These are phyloP conservation scores for Heliothis peltigera DNA, from an alignment of 2,888 invertebrate species.

Conservation along the genomic window DNA sequence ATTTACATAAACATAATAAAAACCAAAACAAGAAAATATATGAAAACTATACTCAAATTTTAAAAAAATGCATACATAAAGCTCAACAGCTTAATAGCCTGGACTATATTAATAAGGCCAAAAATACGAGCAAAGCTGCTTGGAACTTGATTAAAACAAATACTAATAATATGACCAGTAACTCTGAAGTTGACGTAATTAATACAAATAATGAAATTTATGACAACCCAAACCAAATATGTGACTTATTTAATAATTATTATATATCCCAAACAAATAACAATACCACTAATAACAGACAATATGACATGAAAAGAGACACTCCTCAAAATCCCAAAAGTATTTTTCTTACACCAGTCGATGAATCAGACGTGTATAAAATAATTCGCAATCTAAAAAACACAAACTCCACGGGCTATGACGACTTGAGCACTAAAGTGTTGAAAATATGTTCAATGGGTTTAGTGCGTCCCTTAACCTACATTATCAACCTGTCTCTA, in stretches of 20 bases:
- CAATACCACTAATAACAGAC: neutral
- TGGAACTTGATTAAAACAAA: conserved; percentile 16
- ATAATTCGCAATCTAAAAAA: conserved; percentile 12
- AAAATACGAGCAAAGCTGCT: conserved; percentile 19
- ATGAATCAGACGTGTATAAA: conserved; percentile 1
- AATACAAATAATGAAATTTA: neutral
- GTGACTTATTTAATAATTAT: conserved; percentile 17
- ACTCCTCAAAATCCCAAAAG: conserved; percentile 12
- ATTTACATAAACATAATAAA: conserved; percentile 8
- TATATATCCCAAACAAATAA: conserved; percentile 11
- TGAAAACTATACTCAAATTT: conserved; percentile 5
- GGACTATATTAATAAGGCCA: conserved; percentile 14
- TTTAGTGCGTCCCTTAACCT: neutral
- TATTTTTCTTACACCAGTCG: conserved; percentile 7
- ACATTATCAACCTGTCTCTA: too few relatives aligned
- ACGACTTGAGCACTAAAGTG: conserved; percentile 3
- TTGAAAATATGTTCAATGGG: neutral
- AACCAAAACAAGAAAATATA: conserved; percentile 17
- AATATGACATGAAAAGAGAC: neutral
- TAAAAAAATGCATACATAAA: conserved; percentile 14
- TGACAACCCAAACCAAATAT: conserved; percentile 18
- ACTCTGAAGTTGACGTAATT: conserved; percentile 7
- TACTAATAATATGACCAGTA: conserved; percentile 3
- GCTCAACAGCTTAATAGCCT: conserved; percentile 9
- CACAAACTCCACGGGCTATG: conserved; percentile 12